Evolutionary conservation across 2,888 invertebrate genomes (phyloP).

Genomic region (Xestia c-nigrum): DNA sequence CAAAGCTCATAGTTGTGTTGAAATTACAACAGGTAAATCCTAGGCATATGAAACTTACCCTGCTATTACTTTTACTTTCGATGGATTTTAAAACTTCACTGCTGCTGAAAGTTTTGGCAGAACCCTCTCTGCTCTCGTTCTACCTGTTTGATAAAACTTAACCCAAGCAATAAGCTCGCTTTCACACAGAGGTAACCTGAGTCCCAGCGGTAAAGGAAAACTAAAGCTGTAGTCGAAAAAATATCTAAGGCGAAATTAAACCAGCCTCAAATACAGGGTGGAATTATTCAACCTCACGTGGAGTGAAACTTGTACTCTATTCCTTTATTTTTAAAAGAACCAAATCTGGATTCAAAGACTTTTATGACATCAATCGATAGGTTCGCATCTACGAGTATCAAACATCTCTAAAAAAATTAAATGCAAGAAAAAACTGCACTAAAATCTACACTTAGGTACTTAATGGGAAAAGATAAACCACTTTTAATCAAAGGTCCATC

Average conservation of each 20-base stretch:
- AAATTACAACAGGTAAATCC: background rate
- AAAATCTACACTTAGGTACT: too few species aligned
- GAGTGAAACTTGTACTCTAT: too few species aligned
- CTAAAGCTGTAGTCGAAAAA: background rate
- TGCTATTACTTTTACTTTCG: background rate
- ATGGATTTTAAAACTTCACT: conserved; percentile 14
- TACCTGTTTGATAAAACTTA: conserved; percentile 12
- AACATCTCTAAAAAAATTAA: too few species aligned
- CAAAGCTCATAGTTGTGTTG: background rate
- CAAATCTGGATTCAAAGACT: too few species aligned
- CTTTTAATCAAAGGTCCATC: too few species aligned
- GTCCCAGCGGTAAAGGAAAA: background rate
- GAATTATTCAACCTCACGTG: too few species aligned
- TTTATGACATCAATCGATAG: too few species aligned
- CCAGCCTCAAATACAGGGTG: background rate
- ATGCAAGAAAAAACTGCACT: too few species aligned
- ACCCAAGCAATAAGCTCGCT: background rate
- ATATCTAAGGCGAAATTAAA: background rate
- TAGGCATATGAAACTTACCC: background rate
- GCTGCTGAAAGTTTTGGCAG: background rate
- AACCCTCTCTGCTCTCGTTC: background rate
- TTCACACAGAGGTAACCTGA: background rate
- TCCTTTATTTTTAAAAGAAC: too few species aligned
- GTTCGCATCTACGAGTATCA: too few species aligned
- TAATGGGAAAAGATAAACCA: too few species aligned